phyloP scores from a whole-genome alignment of 2,113 vertebrate genomes.

The Erythrocebus patas region DNA sequence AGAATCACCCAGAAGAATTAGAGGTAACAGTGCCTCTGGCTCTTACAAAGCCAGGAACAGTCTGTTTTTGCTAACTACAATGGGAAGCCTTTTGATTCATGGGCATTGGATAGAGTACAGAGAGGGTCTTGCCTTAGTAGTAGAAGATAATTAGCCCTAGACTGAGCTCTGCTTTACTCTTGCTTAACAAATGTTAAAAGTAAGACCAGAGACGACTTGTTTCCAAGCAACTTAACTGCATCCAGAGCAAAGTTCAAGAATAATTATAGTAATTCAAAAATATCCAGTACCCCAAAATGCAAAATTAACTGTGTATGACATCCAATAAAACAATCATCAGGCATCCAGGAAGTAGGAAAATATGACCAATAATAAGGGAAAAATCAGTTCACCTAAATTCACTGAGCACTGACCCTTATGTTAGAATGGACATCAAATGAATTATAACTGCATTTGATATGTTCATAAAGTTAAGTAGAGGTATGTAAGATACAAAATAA shows the following conservation, averaged over 20 bases:
- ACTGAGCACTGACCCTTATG: neutral
- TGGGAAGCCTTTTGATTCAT: neutral
- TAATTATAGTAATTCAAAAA: neutral
- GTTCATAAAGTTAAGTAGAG: neutral
- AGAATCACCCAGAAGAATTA: neutral
- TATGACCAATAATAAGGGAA: neutral
- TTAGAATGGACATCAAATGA: neutral
- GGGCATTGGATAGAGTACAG: neutral
- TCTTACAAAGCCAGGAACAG: neutral
- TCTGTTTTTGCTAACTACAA: neutral
- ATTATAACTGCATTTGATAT: neutral
- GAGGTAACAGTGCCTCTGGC: neutral
- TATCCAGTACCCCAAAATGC: neutral
- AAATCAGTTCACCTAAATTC: neutral
- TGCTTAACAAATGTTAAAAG: neutral
- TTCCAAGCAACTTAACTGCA: neutral
- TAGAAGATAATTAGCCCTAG: neutral
- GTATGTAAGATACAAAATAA: neutral
- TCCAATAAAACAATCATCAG: neutral
- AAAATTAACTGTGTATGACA: neutral
- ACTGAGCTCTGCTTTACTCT: neutral
- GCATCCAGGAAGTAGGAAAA: neutral
- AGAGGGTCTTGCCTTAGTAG: neutral
- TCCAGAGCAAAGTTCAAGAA: neutral
- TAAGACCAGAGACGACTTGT: neutral